phyloP scores from a whole-genome alignment of 2,888 invertebrate genomes.

The Parnassius orleans region DNA sequence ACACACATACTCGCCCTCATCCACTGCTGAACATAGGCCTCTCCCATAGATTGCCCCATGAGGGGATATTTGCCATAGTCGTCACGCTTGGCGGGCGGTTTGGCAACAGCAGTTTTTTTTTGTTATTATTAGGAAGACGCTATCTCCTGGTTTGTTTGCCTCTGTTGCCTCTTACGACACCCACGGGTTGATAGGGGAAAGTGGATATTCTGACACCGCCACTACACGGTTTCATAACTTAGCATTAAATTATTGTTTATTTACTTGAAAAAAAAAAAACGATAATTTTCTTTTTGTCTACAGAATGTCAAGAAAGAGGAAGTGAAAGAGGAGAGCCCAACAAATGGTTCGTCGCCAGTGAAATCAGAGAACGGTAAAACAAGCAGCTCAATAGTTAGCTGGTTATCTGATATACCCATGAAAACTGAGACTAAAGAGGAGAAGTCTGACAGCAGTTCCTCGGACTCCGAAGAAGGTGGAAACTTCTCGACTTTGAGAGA shows the following conservation, averaged over 20 bases:
- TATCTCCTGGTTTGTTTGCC: no score
- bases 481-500: slow-evolving; percentile 91
- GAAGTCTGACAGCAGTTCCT: slow-evolving; percentile 80
- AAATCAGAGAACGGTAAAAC: slow-evolving; percentile 73
- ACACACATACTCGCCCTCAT: no score
- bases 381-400: slow-evolving; percentile 59
- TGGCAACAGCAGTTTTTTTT: no score
- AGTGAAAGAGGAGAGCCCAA: slow-evolving; percentile 71
- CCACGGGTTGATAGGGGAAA: no score
- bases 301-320: slow-evolving; percentile 76
- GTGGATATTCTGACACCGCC: no score
- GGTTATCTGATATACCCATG: slow-evolving; percentile 64
- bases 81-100: no score
- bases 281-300: slow-evolving; percentile 30
- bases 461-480: slow-evolving; percentile 85
- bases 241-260: not conserved
- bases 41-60: no score
- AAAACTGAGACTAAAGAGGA: slow-evolving; percentile 64
- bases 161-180: no score
- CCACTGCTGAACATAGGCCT: no score
- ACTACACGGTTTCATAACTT: no score
- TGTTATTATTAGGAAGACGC: no score
- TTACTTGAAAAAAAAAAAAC: not conserved
- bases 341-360: slow-evolving; percentile 68
- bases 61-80: no score